phyloP scores from a whole-genome alignment of 2,113 vertebrate genomes.

The Indri indri region DNA sequence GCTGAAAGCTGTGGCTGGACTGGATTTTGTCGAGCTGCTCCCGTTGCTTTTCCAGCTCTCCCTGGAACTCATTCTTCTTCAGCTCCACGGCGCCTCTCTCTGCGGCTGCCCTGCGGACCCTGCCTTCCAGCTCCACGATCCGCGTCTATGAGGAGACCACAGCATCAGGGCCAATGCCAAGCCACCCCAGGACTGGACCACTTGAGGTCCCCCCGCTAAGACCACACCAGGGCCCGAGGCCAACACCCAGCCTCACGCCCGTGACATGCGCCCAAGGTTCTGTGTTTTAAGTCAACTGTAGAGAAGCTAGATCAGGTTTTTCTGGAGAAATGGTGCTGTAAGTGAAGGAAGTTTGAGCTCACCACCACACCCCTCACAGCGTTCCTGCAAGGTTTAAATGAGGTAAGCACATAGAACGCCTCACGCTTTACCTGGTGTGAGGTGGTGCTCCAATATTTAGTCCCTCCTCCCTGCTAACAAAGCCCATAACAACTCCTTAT shows the following conservation, averaged over 20 bases:
- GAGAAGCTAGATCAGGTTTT: neutral
- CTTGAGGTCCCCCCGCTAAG: neutral
- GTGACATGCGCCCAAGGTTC: neutral
- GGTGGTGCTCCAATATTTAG: neutral
- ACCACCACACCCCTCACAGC: too few species aligned
- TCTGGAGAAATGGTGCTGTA: neutral
- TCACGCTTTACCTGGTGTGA: neutral
- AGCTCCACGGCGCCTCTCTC: slow-evolving; percentile 90
- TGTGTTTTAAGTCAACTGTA: neutral
- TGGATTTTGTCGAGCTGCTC: slow-evolving; percentile 90
- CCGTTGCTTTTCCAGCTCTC: slow-evolving; percentile 89
- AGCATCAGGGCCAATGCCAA: neutral
- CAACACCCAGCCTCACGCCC: rapidly evolving
- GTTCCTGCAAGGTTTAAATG: neutral
- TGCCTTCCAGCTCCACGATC: slow-evolving; percentile 91
- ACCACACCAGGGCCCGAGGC: rapidly evolving
- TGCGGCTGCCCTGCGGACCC: slow-evolving; percentile 85
- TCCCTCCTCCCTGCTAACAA: neutral
- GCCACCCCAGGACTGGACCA: rapidly evolving
- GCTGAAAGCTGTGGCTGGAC: slow-evolving; percentile 87
- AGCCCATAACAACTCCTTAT: neutral
- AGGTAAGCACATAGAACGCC: neutral
- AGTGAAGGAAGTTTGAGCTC: neutral
- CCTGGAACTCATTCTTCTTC: slow-evolving; percentile 92
- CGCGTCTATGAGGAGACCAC: slow-evolving; percentile 82